Percentiles rank a stretch among this genome's conserved stretches.
phyloP scores from a whole-genome alignment of 2,797 vertebrate species.

The Microcaecilia unicolor region DNA sequence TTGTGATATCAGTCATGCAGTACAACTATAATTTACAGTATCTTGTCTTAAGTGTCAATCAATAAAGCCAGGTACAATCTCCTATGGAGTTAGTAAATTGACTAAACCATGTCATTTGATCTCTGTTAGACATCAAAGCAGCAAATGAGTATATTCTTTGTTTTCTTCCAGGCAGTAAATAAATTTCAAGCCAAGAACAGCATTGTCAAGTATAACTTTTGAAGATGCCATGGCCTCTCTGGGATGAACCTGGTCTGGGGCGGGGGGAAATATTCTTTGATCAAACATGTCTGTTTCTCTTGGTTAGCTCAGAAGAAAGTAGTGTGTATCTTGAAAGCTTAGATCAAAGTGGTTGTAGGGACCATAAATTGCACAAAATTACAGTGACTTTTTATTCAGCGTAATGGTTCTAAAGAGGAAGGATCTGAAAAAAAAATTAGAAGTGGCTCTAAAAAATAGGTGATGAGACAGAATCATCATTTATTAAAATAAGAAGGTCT shows the following conservation, averaged over 20 bases:
- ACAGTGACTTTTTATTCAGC: conserved; percentile 36
- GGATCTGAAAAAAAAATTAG: conserved; percentile 25
- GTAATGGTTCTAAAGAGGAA: conserved; percentile 31
- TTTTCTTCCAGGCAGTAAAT: conserved; percentile 38
- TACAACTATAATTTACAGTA: too few relatives aligned
- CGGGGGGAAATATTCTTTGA: conserved; percentile 74
- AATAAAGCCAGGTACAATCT: conserved; percentile 35
- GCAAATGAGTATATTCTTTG: conserved; percentile 43
- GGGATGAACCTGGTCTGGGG: conserved; percentile 59
- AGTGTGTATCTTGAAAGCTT: conserved; percentile 62
- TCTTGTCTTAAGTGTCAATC: not conserved
- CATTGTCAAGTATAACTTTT: conserved; percentile 33
- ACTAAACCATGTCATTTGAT: conserved; percentile 58
- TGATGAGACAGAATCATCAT: conserved; percentile 20
- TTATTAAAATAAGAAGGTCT: conserved; percentile 28
- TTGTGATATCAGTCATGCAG: too few relatives aligned
- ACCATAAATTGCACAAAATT: conserved; percentile 60
- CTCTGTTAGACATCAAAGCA: conserved; percentile 42
- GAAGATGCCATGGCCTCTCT: conserved; percentile 23
- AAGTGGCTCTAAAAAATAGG: conserved; percentile 31
- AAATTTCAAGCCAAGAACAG: conserved; percentile 42
- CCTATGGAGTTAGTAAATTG: conserved; percentile 54
- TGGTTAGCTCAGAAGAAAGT: conserved; percentile 59
- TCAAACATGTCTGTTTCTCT: conserved; percentile 69
- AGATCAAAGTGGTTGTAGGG: conserved; percentile 78